phyloP scores from a whole-genome alignment of 2,888 invertebrate species.

The Leptinotarsa tumamoca region DNA sequence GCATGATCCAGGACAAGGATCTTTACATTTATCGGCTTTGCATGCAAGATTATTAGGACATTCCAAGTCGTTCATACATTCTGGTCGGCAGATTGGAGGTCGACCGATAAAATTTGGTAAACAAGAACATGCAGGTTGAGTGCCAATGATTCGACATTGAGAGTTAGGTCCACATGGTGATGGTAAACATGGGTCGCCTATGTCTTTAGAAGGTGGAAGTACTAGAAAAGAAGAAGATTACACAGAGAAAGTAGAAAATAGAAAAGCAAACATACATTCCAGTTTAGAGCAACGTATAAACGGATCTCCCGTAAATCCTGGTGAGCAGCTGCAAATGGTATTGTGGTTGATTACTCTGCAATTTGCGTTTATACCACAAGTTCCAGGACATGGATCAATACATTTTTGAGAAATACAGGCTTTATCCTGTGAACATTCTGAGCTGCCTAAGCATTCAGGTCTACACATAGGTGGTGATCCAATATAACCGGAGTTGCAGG shows the following conservation, averaged over 20 bases:
- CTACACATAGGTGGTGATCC: constrained; percentile 76
- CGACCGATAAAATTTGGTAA: constrained; percentile 83
- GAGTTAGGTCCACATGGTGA: constrained; percentile 89
- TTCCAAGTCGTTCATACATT: constrained; percentile 84
- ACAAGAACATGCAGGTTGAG: constrained; percentile 89
- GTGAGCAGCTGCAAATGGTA: constrained; percentile 75
- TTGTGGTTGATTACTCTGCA: constrained; percentile 78
- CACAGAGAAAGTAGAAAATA: constrained; percentile 27
- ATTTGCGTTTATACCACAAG: constrained; percentile 75
- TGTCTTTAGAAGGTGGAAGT: constrained; percentile 62
- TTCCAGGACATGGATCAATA: constrained; percentile 74
- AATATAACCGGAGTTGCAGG: constrained; percentile 72
- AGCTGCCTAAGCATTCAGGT: constrained; percentile 76
- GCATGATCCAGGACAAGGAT: constrained; percentile 86
- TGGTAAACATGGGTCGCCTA: constrained; percentile 79
- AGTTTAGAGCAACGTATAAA: constrained; percentile 68
- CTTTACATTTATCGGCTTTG: constrained; percentile 82
- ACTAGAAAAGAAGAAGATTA: constrained; percentile 61
- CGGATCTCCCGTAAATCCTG: constrained; percentile 75
- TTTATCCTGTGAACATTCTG: constrained; percentile 75
- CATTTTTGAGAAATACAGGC: constrained; percentile 76
- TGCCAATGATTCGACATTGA: constrained; percentile 82
- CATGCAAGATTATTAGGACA: constrained; percentile 87
- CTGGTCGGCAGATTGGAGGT: constrained; percentile 88
- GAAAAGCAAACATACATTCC: constrained; percentile 56